These are phyloP conservation scores for Anguilla japonica DNA, from an alignment of 2,113 vertebrate genomes.

Conservation along the genomic window DNA sequence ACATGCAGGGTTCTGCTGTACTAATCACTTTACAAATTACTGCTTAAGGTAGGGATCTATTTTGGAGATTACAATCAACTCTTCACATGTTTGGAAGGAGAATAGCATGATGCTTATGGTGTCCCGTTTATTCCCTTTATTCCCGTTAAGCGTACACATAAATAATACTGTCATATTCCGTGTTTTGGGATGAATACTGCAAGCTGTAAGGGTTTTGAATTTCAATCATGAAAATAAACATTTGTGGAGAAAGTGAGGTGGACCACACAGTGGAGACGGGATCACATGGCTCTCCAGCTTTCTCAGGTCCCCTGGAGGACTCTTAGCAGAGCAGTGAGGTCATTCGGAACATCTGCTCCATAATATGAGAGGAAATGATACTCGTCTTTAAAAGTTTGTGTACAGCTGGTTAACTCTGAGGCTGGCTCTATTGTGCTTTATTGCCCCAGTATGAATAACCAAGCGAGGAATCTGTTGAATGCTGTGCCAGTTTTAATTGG, in stretches of 20 bases:
- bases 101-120: background rate
- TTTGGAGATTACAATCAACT: background rate
- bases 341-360: conserved; percentile 50
- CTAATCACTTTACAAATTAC: background rate
- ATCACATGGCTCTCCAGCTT: conserved; percentile 29
- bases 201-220: conserved; percentile 6
- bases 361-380: background rate
- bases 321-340: conserved; percentile 38
- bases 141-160: background rate
- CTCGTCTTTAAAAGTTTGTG: background rate
- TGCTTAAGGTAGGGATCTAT: background rate
- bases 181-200: background rate
- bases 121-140: too few relatives aligned
- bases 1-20: background rate
- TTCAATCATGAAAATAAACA: conserved; percentile 16
- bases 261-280: conserved; percentile 39
- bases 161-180: background rate
- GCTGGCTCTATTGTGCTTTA: background rate
- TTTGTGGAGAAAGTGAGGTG: background rate
- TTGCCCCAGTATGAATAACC: background rate
- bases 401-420: conserved; percentile 4
- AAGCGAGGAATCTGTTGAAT: background rate
- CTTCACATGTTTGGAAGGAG: background rate
- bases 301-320: conserved; percentile 37
- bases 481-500: too few relatives aligned